phyloP scores from a whole-genome alignment of 2,113 vertebrate genomes.

The Trichechus manatus region DNA sequence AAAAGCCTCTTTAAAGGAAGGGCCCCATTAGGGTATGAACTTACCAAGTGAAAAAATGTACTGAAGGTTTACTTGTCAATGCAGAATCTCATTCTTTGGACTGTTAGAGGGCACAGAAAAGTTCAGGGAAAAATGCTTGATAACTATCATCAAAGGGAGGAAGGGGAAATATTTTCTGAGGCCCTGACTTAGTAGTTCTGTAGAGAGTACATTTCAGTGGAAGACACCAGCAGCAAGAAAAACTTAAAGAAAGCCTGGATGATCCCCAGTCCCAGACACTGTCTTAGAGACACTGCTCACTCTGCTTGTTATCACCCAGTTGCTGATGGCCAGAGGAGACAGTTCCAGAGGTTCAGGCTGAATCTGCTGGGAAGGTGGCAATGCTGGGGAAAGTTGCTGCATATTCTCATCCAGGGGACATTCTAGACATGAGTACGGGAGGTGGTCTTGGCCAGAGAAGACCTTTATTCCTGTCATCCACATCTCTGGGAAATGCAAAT shows the following conservation, averaged over 20 bases:
- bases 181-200: background rate
- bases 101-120: background rate
- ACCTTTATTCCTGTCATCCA: background rate
- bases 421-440: background rate
- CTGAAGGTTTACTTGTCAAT: background rate
- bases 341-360: background rate
- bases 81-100: background rate
- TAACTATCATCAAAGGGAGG: background rate
- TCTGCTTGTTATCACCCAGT: background rate
- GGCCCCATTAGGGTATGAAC: background rate
- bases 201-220: background rate
- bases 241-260: background rate
- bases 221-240: background rate
- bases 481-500: background rate
- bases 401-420: background rate
- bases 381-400: background rate
- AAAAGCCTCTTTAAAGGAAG: background rate
- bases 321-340: background rate
- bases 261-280: background rate
- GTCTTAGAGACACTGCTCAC: background rate
- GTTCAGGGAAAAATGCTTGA: background rate
- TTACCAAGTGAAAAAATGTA: background rate
- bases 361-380: background rate
- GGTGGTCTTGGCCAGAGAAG: background rate
- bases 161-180: background rate